Base-by-base conservation (phyloP, 1,140 invertebrate genomes). In the Drosophila takahashii region DNA sequence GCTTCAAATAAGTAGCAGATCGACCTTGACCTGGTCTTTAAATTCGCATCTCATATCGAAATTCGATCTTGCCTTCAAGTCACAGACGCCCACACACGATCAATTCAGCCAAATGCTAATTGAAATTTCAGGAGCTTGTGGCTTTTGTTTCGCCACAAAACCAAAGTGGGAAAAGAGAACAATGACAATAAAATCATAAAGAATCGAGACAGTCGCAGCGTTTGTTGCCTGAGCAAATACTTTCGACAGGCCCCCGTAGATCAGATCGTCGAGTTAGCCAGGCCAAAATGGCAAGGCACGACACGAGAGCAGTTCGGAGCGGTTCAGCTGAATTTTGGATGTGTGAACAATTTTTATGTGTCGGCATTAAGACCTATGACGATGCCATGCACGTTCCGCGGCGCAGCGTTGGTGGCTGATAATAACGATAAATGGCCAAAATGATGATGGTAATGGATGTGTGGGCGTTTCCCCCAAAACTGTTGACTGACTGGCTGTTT, bases 171-270 rank as follows among this genome's bases (percentile, higher is more conserved):
- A 10, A 13, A 39, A 15, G 10, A 27, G 34, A 53, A 34, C 39
- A 62, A 51, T 36, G 59, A 37, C 54, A 85, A 85, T 83, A 72
- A 62, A 85, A 44, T 53, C 73, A 86, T 81, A 73, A 84, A 84
- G 59, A 74, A 65, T 15, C 45, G 32, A 42, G 34, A 50, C 50
- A 56, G 22, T 16, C 32, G 6, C 22, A 7, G n/a, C 3, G 15
- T 32, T 18, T 62, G 47, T 27, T 22, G 45, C 27, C 29, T 7
- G 37, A 22, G 37, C 36, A 16, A 66, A 66, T 27, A 41, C 51
- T 32, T 27, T 36, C 61, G 47, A 52, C 66, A 36, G 44, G 70
- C 70, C 57, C 52, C 58, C 37, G n/a, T 27, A 50, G 36, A 73
- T 73, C 39, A 52, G 34, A 74, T 74, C 42, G n/a, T 13, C 22